A percentile compares a stretch with the other conserved stretches of the same genome.
Evolutionary conservation across 2,888 invertebrate genomes (phyloP).

Genomic region (Eupithecia vulgata): DNA sequence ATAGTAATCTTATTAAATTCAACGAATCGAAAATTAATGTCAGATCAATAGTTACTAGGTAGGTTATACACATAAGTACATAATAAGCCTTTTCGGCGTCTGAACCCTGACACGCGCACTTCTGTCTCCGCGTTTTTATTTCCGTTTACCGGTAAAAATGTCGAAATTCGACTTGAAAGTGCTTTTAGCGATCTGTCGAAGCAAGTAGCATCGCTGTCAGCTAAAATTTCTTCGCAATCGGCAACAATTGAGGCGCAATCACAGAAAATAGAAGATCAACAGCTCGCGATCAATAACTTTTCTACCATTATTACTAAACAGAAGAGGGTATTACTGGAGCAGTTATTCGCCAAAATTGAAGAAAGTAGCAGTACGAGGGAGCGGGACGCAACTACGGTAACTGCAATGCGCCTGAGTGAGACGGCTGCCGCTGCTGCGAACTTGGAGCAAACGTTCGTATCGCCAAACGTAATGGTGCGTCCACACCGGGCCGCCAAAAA

Average conservation of each 20-base stretch:
- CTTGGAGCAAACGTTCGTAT: slow-evolving; percentile 1
- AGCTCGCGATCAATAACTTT: not conserved
- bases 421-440: not conserved
- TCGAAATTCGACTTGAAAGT: not conserved
- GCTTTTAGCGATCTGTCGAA: not conserved
- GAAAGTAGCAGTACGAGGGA: not conserved
- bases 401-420: not conserved
- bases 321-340: not conserved
- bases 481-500: not conserved
- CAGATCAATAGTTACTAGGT: too few species aligned
- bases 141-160: slow-evolving; percentile 2
- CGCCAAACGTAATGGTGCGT: slow-evolving; percentile 2
- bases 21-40: too few species aligned
- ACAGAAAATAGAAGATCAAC: not conserved
- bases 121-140: not conserved
- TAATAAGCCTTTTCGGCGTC: too few species aligned
- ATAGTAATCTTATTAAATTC: too few species aligned
- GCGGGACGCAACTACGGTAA: not conserved
- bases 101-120: not conserved
- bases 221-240: too few species aligned
- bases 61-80: too few species aligned
- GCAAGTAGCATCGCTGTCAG: too few species aligned
- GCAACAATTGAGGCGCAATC: not conserved
- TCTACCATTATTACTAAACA: not conserved
- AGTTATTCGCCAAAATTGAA: not conserved